Evolutionary conservation across 1,140 invertebrate species (phyloP).

Genomic region (Aphelenchoides fujianensis): DNA sequence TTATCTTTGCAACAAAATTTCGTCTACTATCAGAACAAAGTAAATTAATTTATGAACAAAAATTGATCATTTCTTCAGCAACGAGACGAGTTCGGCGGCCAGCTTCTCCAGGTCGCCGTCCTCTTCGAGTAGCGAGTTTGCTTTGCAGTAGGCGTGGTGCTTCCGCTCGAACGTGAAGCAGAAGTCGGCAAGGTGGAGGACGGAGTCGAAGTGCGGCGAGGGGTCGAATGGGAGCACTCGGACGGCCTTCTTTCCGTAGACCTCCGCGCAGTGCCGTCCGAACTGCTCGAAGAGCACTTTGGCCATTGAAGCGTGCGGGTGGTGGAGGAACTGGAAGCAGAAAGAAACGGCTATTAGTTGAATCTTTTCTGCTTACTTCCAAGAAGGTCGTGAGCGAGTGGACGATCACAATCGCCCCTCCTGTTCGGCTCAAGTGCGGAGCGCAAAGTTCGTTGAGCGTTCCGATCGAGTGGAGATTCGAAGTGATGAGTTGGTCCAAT

Average conservation of each 20-base stretch:
- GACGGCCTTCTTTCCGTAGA: neutral
- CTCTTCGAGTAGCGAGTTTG: neutral
- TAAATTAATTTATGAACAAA: too few relatives aligned
- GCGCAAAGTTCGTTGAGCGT: neutral
- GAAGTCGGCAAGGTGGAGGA: neutral
- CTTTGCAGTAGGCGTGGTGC: neutral
- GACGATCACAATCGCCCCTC: neutral
- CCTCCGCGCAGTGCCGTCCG: neutral
- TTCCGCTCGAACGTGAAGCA: neutral
- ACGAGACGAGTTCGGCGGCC: neutral
- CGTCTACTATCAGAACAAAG: too few relatives aligned
- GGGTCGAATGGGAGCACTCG: neutral
- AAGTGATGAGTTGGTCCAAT: neutral
- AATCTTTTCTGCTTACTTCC: neutral
- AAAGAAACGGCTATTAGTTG: neutral
- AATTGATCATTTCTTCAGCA: neutral
- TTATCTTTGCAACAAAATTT: too few relatives aligned
- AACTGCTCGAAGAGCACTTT: neutral
- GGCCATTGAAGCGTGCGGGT: neutral
- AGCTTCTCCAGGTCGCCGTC: neutral
- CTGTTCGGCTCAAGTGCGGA: neutral
- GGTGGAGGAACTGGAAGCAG: neutral
- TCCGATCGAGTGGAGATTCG: neutral
- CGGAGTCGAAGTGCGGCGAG: neutral
- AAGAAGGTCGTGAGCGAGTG: neutral